Evolutionary conservation across 2,113 vertebrate genomes (phyloP).

Genomic region (Falcunculus frontatus): DNA sequence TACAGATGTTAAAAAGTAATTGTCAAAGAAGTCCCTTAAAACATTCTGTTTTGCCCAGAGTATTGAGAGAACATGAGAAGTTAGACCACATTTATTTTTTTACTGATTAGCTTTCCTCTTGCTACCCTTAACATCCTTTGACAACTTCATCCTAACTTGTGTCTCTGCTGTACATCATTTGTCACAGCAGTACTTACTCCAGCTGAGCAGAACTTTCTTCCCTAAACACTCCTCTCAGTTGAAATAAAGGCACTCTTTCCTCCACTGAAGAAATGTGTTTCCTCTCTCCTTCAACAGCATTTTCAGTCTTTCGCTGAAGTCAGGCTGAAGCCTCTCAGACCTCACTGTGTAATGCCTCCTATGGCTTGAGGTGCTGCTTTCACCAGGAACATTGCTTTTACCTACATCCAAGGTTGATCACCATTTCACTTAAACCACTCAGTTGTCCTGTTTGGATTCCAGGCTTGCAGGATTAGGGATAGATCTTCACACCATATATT

Average conservation of each 20-base stretch:
- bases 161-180: neutral
- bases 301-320: neutral
- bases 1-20: neutral
- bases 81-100: neutral
- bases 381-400: neutral
- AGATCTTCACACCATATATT: neutral
- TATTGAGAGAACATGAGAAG: neutral
- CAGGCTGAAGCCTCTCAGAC: neutral
- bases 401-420: neutral
- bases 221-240: neutral
- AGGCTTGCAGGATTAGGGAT: neutral
- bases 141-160: neutral
- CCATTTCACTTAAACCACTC: neutral
- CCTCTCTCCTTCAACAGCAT: neutral
- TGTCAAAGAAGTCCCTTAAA: neutral
- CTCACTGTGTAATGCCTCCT: neutral
- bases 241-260: neutral
- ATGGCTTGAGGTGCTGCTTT: neutral
- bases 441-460: neutral
- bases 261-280: neutral
- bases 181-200: neutral
- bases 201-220: neutral
- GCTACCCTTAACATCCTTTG: neutral
- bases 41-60: neutral
- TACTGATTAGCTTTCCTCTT: neutral